Evolutionary conservation across 2,113 vertebrate species (phyloP), one percentile per base, ranked within the genome.

Genomic region (Eleginops maclovinus): DNA sequence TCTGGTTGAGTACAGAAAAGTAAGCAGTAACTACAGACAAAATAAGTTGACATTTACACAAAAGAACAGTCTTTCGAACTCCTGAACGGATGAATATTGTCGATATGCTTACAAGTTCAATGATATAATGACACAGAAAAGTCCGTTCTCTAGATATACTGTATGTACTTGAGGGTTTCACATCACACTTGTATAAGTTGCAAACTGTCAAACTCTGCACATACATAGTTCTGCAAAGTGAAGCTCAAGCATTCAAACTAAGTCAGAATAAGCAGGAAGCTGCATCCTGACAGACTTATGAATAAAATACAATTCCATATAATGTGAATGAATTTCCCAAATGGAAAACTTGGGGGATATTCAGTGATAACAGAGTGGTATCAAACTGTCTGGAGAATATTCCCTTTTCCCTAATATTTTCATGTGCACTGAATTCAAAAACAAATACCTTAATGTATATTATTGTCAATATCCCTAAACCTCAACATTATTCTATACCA

Each of bases 401-500:
- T 14, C 4, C 24, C 60, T 21, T 56, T n/a, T 10, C 19, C n/a
- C 41, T 24, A 5, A 43, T 36, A n/a, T 47, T 14, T 47, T 53
- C 54, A 43, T 14, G 53, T 60, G 26, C 17, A 82, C 47, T 64
- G 43, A 60, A 87, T 60, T 19, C 50, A 26, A 40, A 50, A 72
- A 72, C 21, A 65, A 46, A 79, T 14, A 76, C 77, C 43, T 41
- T 68, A 65, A 81, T 83, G 74, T 49, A 74, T 59, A 73, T 77
- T 83, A 83, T 64, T 51, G 75, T 69, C 62, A 55, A 10, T 50
- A 44, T 64, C 71, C 59, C 47, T 77, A 72, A 82, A 82, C 31
- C 54, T 75, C 60, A 63, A 63, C 56, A 65, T 77, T 75, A 84
- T 78, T 84, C 68, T 63, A 65, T 53, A 70, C 13, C 65, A 69